phyloP scores from a whole-genome alignment of 2,888 invertebrate genomes.

The Tachina fera region DNA sequence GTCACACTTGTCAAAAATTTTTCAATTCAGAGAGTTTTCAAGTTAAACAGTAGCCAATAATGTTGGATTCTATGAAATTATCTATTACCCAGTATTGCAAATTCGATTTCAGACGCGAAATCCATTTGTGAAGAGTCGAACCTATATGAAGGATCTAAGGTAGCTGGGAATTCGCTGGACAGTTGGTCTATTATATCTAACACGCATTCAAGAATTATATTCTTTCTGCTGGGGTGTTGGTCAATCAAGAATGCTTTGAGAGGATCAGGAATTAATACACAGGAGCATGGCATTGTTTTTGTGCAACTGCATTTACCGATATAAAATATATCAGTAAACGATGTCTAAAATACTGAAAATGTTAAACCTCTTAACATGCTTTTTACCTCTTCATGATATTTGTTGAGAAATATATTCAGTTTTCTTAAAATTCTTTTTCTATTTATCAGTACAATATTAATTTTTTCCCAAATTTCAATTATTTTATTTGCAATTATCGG shows the following conservation, averaged over 20 bases:
- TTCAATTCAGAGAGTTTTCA: no score
- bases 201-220: slow-evolving; percentile 4
- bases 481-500: slow-evolving; percentile 11
- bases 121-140: no score
- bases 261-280: slow-evolving; percentile 30
- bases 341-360: slow-evolving; percentile 39
- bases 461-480: slow-evolving; percentile 10
- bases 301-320: slow-evolving; percentile 8
- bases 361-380: slow-evolving; percentile 20
- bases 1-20: no score
- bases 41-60: no score
- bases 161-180: not conserved
- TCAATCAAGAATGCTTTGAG: slow-evolving; percentile 34
- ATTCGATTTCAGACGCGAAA: no score
- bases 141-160: no score
- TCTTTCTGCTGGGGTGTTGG: slow-evolving; percentile 6
- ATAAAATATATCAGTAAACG: slow-evolving; percentile 16
- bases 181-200: slow-evolving; percentile 3
- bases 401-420: slow-evolving; percentile 22
- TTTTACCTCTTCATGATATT: slow-evolving; percentile 25
- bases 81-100: no score
- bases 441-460: no score
- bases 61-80: no score
- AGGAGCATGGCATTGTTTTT: slow-evolving; percentile 23
- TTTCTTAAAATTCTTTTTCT: not conserved